Percentiles rank a stretch among this genome's conserved stretches.
Evolutionary conservation across 2,888 invertebrate genomes (phyloP).

Genomic region (Orthosia incerta): DNA sequence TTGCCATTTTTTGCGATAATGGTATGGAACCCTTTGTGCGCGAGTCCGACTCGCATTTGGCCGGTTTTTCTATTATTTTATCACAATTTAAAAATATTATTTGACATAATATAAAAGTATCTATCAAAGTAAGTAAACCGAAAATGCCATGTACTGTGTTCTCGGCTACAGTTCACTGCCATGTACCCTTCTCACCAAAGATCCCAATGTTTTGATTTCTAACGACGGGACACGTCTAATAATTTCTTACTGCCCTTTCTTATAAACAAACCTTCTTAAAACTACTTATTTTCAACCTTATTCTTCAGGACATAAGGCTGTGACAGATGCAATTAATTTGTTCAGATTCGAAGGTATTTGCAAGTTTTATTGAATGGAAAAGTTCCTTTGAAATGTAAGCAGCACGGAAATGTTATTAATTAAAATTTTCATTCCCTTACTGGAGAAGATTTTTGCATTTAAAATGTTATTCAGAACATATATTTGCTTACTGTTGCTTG

Average conservation of each 20-base stretch:
- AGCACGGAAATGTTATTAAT: conserved; percentile 78
- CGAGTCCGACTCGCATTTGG: no score
- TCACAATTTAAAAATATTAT: no score
- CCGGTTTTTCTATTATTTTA: no score
- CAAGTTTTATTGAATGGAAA: conserved; percentile 79
- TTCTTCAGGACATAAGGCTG: conserved; percentile 46
- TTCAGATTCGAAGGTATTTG: conserved; percentile 73
- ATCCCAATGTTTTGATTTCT: conserved; percentile 87
- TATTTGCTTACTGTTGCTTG: neutral
- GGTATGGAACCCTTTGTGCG: no score
- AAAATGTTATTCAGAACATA: conserved; percentile 1
- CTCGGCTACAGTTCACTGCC: conserved; percentile 37
- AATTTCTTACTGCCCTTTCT: conserved; percentile 75
- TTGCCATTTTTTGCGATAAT: no score
- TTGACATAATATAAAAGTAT: no score
- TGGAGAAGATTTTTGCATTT: conserved; percentile 36
- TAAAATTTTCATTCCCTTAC: conserved; percentile 71
- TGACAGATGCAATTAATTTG: conserved; percentile 17
- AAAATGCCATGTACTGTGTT: conserved; percentile 68
- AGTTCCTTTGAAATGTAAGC: conserved; percentile 72
- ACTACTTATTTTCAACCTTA: conserved; percentile 53
- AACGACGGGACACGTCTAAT: conserved; percentile 87
- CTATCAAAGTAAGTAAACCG: neutral
- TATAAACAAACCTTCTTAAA: conserved; percentile 37
- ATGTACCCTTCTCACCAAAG: conserved; percentile 70